Base-by-base conservation (phyloP, 2,888 invertebrate genomes). In the Dilophus febrilis region DNA sequence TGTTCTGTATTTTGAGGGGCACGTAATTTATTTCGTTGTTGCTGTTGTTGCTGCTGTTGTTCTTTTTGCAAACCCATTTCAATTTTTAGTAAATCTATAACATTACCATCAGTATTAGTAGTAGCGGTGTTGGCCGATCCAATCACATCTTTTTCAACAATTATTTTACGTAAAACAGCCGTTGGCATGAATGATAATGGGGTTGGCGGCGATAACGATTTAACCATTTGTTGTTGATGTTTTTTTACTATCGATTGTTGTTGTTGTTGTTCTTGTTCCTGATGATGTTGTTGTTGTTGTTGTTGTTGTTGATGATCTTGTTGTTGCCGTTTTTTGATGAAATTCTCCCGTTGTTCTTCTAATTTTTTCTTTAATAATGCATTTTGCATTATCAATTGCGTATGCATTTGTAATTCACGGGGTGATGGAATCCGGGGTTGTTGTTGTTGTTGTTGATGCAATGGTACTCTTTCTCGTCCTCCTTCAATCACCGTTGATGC, bases 101-200 rank as follows among this genome's bases (percentile, higher is more conserved):
- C 22, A 8, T 22, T 22, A 22, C 8, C 8, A 22, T 22, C 8
- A 4, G 22, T 22, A 22, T 22, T 22, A 4, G 22, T 22, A 22
- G 4, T 22, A 4, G 22, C 34, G 53, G 53, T 37, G 51, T 44
- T 43, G 55, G 53, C 0, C 49, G 22, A n/a, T 76, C 75, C 17
- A 70, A 70, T n/a, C n/a, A n/a, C n/a, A 49, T 86, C 84, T 57
- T 86, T 86, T 51, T 87, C 87, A 2, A 87, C 87, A 6, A 88
- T 90, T 88, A 91, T 88, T 66, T 91, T 91, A 45, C 90, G 74
- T 54, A 92, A 69, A 45, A 92, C 92, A 45, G 91, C 87, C 26
- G 91, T 92, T 43, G 92, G 92, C 1, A 90, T 92, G 64, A 92
- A 91, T 17, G 87, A 81, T 50, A 85, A 71, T 13, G 83, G 83